A percentile compares a stretch with the other conserved stretches of the same genome.
Evolutionary conservation across 2,888 invertebrate species (phyloP).

Genomic region (Hydropsyche betteni): DNA sequence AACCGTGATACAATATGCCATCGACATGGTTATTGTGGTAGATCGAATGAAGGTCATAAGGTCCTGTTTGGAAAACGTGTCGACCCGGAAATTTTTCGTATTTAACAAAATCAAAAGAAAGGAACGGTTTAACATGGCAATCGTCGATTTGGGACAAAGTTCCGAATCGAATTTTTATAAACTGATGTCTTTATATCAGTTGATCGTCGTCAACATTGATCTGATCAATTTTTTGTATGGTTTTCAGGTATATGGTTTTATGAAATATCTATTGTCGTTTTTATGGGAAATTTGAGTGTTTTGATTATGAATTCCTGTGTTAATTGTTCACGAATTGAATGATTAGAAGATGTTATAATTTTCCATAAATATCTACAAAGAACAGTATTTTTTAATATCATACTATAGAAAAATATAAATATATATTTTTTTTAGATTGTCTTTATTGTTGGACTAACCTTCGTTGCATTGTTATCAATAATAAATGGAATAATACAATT

Average conservation of each 20-base stretch:
- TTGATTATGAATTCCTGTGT: neutral
- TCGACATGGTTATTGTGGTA: neutral
- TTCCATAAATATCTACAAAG: no score
- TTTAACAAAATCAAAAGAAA: neutral
- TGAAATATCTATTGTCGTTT: neutral
- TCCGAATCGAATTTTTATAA: neutral
- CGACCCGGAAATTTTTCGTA: no score
- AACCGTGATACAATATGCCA: neutral
- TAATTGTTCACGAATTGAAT: neutral
- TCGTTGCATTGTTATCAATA: slow-evolving; percentile 3
- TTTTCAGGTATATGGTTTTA: neutral
- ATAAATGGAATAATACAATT: slow-evolving; percentile 1
- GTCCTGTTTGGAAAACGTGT: neutral
- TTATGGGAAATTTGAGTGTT: neutral
- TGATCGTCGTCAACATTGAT: neutral
- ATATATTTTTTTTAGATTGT: neutral
- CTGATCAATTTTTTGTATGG: slow-evolving; percentile 11
- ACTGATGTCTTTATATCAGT: neutral
- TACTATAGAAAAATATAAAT: no score
- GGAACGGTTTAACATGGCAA: neutral
- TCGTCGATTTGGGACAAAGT: neutral
- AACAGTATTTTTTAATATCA: no score
- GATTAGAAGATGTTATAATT: neutral
- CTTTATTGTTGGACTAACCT: neutral
- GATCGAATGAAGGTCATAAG: slow-evolving; percentile 15